phyloP scores from a whole-genome alignment of 2,113 vertebrate species.

The Urocynchramus pylzowi region DNA sequence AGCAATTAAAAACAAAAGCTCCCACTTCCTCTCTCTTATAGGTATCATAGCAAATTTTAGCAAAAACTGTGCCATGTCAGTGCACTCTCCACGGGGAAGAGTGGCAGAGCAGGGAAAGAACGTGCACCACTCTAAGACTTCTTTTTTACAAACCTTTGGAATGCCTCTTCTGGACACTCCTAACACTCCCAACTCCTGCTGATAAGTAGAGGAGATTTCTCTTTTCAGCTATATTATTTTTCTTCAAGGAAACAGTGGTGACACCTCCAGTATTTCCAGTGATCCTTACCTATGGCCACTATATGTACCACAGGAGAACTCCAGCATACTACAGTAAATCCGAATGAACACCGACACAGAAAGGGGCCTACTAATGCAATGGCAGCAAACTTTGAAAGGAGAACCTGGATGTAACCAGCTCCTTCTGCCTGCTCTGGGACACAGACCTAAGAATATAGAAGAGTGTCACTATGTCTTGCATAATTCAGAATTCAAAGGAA shows the following conservation, averaged over 20 bases:
- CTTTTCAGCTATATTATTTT: not conserved
- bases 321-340: not conserved
- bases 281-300: not conserved
- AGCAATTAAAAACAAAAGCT: not conserved
- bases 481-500: not conserved
- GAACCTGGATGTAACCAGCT: not conserved
- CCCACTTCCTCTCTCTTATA: not conserved
- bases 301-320: not conserved
- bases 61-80: not conserved
- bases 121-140: not conserved
- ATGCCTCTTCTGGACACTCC: not conserved
- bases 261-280: not conserved
- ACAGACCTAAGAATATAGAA: not conserved
- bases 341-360: not conserved
- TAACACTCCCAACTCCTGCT: not conserved
- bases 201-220: not conserved
- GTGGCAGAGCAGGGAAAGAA: not conserved
- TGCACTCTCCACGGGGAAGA: rapidly evolving
- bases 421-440: not conserved
- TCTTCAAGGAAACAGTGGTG: not conserved
- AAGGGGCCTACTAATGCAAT: not conserved
- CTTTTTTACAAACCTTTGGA: not conserved
- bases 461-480: not conserved
- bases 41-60: not conserved
- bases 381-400: not conserved